Evolutionary conservation across 1,140 invertebrate genomes (phyloP), one percentile per base, ranked within the genome.

Genomic region (Pectinophora gossypiella): DNA sequence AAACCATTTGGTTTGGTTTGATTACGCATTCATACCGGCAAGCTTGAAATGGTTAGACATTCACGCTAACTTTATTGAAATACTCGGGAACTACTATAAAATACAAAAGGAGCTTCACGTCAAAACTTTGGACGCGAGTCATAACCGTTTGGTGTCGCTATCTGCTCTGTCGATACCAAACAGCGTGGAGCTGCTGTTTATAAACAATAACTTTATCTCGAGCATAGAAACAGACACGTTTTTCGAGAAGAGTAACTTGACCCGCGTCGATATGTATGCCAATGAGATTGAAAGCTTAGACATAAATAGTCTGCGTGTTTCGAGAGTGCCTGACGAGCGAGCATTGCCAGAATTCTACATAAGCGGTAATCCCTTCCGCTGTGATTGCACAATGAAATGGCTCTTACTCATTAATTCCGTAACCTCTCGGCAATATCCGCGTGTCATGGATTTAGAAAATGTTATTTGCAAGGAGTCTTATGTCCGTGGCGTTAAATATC

Each of bases 371-470:
- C 95, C 95, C n/a, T 96, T 96, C 72, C 90, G 93, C 54, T 96
- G 95, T 79, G 95, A 97, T 77, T 95, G 94, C 71, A 93, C 92
- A 52, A 95, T 95, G 90, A 95, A 96, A 85, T 96, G 95, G 95
- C 88, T 97, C 56, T 93, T 96, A 64, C 85, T 94, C 36, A 94
- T 96, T 63, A 95, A 96, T 84, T 90, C 90, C 22, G 71, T 93
- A 54, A 89, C 90, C 51, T 84, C 93, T 4, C 85, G 93, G 23
- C 92, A 95, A 69, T 94, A 96, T 85, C 95, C 95, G 0, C 88
- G 89, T 51, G 92, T 96, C 21, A 94, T 95, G 89, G 95, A 97
- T 74, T 89, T 96, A 56, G 92, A 93, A 53, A 93, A 93, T 64
- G 92, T 96, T 36, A 94, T 95, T 70, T 97, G 95, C 69, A 91